A percentile compares a stretch with the other conserved stretches of the same genome.
phyloP scores from a whole-genome alignment of 1,140 invertebrate genomes.

The Homalodisca vitripennis region DNA sequence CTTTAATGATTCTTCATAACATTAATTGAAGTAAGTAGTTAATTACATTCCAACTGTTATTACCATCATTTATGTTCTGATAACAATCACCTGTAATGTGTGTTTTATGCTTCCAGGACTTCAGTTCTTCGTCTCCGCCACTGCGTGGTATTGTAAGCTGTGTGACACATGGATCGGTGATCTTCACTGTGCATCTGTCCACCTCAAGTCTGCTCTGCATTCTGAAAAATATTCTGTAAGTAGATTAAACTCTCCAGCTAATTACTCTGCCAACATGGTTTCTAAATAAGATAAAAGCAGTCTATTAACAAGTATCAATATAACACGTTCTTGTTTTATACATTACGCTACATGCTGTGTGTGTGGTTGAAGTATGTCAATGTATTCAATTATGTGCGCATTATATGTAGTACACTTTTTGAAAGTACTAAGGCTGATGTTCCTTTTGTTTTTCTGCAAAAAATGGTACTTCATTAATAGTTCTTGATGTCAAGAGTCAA shows the following conservation, averaged over 20 bases:
- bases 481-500: no score
- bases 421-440: no score
- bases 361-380: neutral
- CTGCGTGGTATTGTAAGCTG: constrained; percentile 86
- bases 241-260: no score
- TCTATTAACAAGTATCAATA: neutral
- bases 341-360: neutral
- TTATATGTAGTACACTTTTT: no score
- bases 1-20: no score
- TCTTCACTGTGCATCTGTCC: constrained; percentile 78
- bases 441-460: no score
- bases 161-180: constrained; percentile 85
- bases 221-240: constrained; percentile 76
- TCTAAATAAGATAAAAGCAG: neutral
- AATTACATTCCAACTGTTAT: no score
- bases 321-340: neutral
- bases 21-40: no score
- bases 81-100: no score
- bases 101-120: constrained; percentile 63
- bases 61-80: no score
- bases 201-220: constrained; percentile 75
- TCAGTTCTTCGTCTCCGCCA: constrained; percentile 80
- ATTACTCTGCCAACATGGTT: neutral
- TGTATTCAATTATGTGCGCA: no score
- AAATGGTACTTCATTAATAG: no score